A percentile compares a stretch with the other conserved stretches of the same genome.
Conservation (phyloP, 2,888 invertebrate genomes). For the Beris chalybata region DNA sequence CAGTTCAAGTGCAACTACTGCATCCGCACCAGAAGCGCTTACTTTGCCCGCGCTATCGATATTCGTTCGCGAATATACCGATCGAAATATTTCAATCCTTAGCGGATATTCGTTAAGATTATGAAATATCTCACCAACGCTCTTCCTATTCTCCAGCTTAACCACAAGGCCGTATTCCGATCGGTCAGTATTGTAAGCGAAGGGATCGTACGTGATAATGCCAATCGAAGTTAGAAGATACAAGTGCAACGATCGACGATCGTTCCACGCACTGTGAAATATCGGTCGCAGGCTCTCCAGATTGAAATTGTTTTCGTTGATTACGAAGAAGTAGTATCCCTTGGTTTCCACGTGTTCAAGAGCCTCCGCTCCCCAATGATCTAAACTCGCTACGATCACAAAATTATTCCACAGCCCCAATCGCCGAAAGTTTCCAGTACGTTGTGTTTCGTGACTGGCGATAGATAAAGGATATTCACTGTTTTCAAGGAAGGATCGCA, state of each 20-base stretch:
- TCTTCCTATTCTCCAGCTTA: slow-evolving; percentile 6
- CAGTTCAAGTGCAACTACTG: slow-evolving; percentile 46
- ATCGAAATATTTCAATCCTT: slow-evolving; percentile 50
- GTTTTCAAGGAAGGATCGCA: slow-evolving; percentile 3
- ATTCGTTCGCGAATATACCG: slow-evolving; percentile 47
- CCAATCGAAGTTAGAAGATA: slow-evolving; percentile 18
- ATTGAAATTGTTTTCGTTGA: neutral
- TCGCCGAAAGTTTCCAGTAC: neutral
- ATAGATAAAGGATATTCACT: slow-evolving; percentile 1
- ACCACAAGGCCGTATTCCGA: slow-evolving; percentile 22
- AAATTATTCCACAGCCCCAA: neutral
- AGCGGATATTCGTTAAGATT: slow-evolving; percentile 51
- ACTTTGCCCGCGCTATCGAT: slow-evolving; percentile 37
- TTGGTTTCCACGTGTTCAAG: neutral
- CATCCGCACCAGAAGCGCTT: slow-evolving; percentile 48
- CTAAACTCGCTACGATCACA: neutral
- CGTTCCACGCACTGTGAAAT: slow-evolving; percentile 16
- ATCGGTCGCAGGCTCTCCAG: neutral
- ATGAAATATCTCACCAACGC: slow-evolving; percentile 42
- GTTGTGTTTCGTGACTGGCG: neutral
- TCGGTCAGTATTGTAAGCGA: slow-evolving; percentile 12
- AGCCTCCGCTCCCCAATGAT: neutral
- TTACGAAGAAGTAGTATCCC: slow-evolving; percentile 15
- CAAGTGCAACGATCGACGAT: neutral
- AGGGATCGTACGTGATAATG: slow-evolving; percentile 30